phyloP scores from a whole-genome alignment of 2,113 vertebrate genomes.

The Perca schrenkii region DNA sequence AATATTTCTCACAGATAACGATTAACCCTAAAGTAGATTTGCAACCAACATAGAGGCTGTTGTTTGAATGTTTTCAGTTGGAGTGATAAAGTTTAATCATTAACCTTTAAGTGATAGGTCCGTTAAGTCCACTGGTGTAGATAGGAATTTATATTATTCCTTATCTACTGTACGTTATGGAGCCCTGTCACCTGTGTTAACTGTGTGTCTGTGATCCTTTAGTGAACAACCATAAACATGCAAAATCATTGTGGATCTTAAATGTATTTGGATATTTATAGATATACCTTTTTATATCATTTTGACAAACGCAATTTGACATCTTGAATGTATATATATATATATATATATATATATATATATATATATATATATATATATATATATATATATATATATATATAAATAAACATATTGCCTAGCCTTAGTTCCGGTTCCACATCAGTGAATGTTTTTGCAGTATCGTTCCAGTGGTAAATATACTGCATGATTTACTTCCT shows the following conservation, averaged over 20 bases:
- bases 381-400: no score
- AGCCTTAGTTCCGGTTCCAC: not conserved
- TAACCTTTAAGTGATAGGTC: not conserved
- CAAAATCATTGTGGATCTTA: not conserved
- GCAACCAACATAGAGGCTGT: not conserved
- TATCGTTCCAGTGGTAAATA: not conserved
- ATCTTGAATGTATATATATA: no score
- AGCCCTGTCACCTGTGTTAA: not conserved
- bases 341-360: no score
- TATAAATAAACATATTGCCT: no score
- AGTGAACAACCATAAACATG: not conserved
- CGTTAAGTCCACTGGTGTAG: not conserved
- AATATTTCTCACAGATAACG: not conserved
- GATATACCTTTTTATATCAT: no score
- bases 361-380: no score
- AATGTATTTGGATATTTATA: not conserved
- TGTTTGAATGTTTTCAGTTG: not conserved
- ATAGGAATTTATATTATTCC: not conserved
- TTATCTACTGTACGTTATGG: not conserved
- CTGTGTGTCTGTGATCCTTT: no score
- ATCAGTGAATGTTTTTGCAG: not conserved
- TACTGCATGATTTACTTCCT: not conserved
- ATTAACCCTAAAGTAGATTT: not conserved
- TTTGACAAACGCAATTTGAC: no score
- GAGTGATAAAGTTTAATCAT: constrained; percentile 21